Evolutionary conservation across 2,113 vertebrate species (phyloP).

Genomic region (Siniperca knerii): DNA sequence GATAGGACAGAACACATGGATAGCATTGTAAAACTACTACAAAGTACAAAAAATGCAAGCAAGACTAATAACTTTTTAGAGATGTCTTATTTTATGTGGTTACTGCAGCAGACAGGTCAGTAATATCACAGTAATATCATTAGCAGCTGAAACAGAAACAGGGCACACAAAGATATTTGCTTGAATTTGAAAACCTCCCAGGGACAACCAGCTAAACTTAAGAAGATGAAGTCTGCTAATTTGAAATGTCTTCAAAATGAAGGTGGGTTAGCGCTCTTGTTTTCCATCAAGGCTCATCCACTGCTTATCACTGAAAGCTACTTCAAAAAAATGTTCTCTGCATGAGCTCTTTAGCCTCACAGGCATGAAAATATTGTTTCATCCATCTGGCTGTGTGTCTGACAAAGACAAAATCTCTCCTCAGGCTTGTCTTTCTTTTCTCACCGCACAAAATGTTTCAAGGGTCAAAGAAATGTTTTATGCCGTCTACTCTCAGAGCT

Average conservation of each 20-base stretch:
- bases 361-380: background rate
- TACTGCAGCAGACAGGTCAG: background rate
- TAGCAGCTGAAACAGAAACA: background rate
- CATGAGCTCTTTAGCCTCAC: background rate
- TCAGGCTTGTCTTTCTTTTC: background rate
- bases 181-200: background rate
- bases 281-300: background rate
- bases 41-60: background rate
- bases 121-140: background rate
- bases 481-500: background rate
- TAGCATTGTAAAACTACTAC: background rate
- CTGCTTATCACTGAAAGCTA: background rate
- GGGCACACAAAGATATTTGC: background rate
- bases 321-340: background rate
- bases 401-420: background rate
- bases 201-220: background rate
- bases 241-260: background rate
- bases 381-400: background rate
- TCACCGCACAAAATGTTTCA: background rate
- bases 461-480: background rate
- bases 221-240: background rate
- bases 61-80: background rate
- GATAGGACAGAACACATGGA: background rate
- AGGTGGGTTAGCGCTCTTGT: background rate
- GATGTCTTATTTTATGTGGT: background rate